These are phyloP conservation scores for Danio rerio DNA, from an alignment of 2,113 vertebrate species.

Conservation along the genomic window DNA sequence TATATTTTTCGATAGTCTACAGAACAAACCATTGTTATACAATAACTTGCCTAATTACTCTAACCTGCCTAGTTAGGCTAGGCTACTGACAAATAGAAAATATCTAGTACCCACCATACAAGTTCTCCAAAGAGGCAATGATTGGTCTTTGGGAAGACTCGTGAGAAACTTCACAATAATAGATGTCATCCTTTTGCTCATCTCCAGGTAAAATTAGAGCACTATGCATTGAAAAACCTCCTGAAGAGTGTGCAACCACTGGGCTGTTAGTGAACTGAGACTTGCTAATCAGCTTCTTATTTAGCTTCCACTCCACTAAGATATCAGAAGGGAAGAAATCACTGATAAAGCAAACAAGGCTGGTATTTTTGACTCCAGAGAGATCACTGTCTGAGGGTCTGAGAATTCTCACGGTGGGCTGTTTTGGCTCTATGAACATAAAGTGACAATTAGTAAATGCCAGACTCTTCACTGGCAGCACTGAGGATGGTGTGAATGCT, in stretches of 20 bases:
- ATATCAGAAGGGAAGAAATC: slow-evolving; percentile 68
- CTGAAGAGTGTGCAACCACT: slow-evolving; percentile 45
- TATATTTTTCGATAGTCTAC: no score
- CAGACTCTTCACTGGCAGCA: neutral
- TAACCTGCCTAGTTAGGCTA: no score
- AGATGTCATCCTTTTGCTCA: slow-evolving; percentile 41
- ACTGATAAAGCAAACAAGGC: slow-evolving; percentile 65
- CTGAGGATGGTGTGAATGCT: slow-evolving; percentile 49
- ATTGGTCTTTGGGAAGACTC: slow-evolving; percentile 62
- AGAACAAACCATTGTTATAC: no score
- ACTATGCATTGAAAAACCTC: slow-evolving; percentile 68
- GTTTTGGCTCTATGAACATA: slow-evolving; percentile 50
- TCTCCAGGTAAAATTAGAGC: slow-evolving; percentile 55
- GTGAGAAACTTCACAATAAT: slow-evolving; percentile 70
- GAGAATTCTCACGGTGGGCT: slow-evolving; percentile 62
- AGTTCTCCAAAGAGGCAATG: slow-evolving; percentile 48
- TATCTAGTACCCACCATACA: slow-evolving; percentile 66
- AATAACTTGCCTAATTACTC: no score
- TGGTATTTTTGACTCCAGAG: slow-evolving; percentile 14
- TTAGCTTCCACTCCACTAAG: slow-evolving; percentile 65
- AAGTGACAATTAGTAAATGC: neutral
- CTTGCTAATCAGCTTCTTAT: slow-evolving; percentile 48
- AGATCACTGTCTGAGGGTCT: slow-evolving; percentile 58
- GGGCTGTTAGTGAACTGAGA: slow-evolving; percentile 61
- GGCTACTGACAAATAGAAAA: neutral